Evolutionary conservation across 2,888 invertebrate genomes (phyloP).

Genomic region (Agrilus biguttatus): DNA sequence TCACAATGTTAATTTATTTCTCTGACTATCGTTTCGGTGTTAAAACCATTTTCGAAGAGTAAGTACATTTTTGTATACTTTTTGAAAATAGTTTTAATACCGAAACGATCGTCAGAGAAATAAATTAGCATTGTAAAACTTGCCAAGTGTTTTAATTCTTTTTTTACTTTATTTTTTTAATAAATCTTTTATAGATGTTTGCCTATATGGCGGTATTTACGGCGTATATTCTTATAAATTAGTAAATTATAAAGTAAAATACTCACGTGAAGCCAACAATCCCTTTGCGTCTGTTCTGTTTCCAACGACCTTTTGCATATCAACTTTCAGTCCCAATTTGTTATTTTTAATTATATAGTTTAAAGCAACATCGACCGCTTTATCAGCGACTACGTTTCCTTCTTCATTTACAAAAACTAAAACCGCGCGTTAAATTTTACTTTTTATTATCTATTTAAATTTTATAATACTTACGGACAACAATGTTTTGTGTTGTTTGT

Average conservation of each 20-base stretch:
- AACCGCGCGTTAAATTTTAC: slow-evolving; percentile 11
- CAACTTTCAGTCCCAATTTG: slow-evolving; percentile 48
- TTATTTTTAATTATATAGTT: slow-evolving; percentile 57
- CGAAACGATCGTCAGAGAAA: too few relatives aligned
- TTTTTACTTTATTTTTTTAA: too few relatives aligned
- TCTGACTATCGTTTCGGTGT: too few relatives aligned
- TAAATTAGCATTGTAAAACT: too few relatives aligned
- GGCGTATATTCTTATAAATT: neutral
- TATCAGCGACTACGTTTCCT: slow-evolving; percentile 54
- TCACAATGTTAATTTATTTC: too few relatives aligned
- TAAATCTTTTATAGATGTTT: too few relatives aligned
- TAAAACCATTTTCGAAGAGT: too few relatives aligned
- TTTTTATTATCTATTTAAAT: neutral
- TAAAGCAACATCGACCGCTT: slow-evolving; percentile 54
- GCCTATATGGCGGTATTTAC: too few relatives aligned
- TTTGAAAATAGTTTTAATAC: too few relatives aligned
- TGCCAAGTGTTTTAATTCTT: too few relatives aligned
- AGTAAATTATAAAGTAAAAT: slow-evolving; percentile 1
- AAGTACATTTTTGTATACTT: too few relatives aligned
- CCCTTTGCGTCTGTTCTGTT: slow-evolving; percentile 59
- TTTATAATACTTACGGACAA: slow-evolving; percentile 46
- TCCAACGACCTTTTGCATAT: slow-evolving; percentile 47
- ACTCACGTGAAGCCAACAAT: slow-evolving; percentile 55
- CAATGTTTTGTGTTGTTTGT: slow-evolving; percentile 61
- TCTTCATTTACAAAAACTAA: slow-evolving; percentile 63